Conservation (phyloP, 2,113 vertebrate genomes). For the Lichenostomus cassidix region DNA sequence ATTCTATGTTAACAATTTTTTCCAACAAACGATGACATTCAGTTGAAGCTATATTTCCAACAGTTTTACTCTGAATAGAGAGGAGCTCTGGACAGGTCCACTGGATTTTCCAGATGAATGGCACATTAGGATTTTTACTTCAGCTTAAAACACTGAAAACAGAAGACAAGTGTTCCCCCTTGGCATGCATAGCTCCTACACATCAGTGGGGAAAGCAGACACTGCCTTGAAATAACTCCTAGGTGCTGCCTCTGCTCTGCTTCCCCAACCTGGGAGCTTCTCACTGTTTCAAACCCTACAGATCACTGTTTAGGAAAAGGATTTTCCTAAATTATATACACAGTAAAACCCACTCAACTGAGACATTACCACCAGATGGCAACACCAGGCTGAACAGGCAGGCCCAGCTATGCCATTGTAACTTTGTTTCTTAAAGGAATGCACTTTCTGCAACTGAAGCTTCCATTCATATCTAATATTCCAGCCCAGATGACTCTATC, state of each 20-base stretch:
- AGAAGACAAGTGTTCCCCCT: neutral
- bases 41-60: neutral
- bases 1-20: neutral
- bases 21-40: neutral
- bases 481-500: neutral
- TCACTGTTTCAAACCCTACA: neutral
- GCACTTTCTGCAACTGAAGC: neutral
- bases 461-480: neutral
- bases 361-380: conserved; percentile 36
- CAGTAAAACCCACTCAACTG: neutral
- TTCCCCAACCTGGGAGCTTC: neutral
- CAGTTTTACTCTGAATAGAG: neutral
- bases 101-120: neutral
- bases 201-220: neutral
- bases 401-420: neutral
- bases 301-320: neutral
- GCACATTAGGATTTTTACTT: neutral
- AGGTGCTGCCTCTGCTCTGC: neutral
- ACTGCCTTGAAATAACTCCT: neutral
- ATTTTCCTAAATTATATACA: neutral
- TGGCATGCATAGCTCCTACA: neutral
- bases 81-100: neutral
- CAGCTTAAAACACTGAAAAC: neutral
- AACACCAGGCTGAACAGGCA: neutral
- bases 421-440: conserved; percentile 5